Percentiles rank a stretch among this genome's conserved stretches.
phyloP scores from a whole-genome alignment of 2,113 vertebrate genomes.

The Ascaphus truei region DNA sequence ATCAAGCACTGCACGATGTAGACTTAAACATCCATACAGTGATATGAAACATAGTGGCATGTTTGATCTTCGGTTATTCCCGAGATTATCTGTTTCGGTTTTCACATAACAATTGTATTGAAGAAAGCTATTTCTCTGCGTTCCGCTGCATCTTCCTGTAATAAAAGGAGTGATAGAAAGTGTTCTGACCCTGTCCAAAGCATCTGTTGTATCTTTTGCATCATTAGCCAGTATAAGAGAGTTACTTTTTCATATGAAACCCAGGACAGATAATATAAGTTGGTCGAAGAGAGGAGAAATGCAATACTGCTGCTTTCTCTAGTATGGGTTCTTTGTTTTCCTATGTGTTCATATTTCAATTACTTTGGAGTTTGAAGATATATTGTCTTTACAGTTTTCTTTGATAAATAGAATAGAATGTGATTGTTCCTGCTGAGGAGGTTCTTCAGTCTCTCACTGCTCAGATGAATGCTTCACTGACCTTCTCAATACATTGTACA shows the following conservation, averaged over 20 bases:
- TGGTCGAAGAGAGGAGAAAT: not conserved
- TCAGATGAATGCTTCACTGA: slow-evolving; percentile 14
- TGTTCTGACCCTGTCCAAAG: slow-evolving; percentile 8
- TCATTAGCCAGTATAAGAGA: not conserved
- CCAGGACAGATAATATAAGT: not conserved
- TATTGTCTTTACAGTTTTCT: not conserved
- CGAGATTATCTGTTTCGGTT: not conserved
- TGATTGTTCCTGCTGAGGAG: not conserved
- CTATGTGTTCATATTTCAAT: not conserved
- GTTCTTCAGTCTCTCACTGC: not conserved
- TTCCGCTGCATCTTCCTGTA: not conserved
- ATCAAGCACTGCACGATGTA: too few relatives aligned
- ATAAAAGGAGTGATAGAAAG: not conserved
- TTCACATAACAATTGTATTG: not conserved
- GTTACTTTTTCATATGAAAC: not conserved
- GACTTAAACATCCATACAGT: too few relatives aligned
- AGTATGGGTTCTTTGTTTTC: not conserved
- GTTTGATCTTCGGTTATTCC: not conserved
- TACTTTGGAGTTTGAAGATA: not conserved
- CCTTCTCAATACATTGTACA: not conserved
- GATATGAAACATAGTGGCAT: not conserved
- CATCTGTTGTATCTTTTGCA: not conserved
- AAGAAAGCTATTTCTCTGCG: not conserved
- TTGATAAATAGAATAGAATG: not conserved
- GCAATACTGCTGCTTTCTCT: not conserved